phyloP scores from a whole-genome alignment of 2,888 invertebrate genomes.

The Chrysina gloriosa region DNA sequence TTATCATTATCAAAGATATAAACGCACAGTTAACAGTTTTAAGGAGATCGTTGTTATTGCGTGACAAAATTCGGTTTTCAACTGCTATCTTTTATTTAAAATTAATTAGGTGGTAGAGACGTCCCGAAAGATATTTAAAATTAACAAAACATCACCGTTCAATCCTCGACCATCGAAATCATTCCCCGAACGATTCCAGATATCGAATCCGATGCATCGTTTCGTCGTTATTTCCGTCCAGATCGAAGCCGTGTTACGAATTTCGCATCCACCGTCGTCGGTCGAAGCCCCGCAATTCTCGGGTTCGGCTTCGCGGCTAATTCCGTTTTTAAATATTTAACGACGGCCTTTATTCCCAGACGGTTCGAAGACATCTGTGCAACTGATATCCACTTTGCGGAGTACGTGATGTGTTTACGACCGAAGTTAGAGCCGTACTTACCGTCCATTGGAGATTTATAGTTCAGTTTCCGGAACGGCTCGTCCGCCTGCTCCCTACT shows the following conservation, averaged over 20 bases:
- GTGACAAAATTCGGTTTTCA: too few relatives aligned
- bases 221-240: not conserved
- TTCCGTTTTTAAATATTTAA: constrained; percentile 31
- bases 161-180: not conserved
- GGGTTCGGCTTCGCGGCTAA: constrained; percentile 10
- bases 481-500: not conserved
- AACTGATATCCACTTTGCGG: constrained; percentile 29
- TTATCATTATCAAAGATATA: too few relatives aligned
- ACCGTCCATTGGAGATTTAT: constrained; percentile 20
- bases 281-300: constrained; percentile 4
- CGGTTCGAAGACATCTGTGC: constrained; percentile 26
- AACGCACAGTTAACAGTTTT: too few relatives aligned
- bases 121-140: too few relatives aligned
- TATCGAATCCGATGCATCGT: not conserved
- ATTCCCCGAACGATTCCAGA: not conserved
- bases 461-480: constrained; percentile 6
- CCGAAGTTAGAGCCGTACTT: constrained; percentile 10
- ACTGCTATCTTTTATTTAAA: too few relatives aligned
- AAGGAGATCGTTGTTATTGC: too few relatives aligned
- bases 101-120: too few relatives aligned
- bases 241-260: not conserved
- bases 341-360: constrained; percentile 11
- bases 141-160: too few relatives aligned
- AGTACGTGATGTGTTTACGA: constrained; percentile 31
- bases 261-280: not conserved